Evolutionary conservation across 1,140 invertebrate species (phyloP).

Genomic region (Papilio xuthus): DNA sequence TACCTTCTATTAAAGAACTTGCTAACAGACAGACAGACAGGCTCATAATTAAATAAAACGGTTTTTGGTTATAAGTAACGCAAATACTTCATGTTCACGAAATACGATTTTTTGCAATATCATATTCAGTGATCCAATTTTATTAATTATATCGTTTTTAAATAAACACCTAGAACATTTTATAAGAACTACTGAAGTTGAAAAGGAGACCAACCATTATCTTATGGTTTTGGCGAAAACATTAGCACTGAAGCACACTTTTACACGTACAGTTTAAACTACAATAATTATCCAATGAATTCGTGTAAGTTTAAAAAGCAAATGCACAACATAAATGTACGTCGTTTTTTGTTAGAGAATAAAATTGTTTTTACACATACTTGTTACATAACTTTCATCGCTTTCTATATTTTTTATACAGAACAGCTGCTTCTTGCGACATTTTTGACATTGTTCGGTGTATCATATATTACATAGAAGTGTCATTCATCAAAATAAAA

Average conservation of each 20-base stretch:
- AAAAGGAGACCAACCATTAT: not conserved
- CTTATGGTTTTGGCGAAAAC: not conserved
- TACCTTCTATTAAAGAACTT: too few species aligned
- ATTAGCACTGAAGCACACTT: not conserved
- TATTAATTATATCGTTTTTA: too few species aligned
- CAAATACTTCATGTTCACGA: too few species aligned
- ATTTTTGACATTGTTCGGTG: constrained; percentile 6
- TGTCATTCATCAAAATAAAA: not conserved
- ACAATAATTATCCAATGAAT: too few species aligned
- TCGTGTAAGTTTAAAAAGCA: too few species aligned
- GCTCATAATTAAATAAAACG: too few species aligned
- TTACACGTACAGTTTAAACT: not conserved
- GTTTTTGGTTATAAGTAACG: too few species aligned
- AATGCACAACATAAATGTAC: not conserved
- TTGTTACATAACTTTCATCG: not conserved
- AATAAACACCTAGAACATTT: not conserved
- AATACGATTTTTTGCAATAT: too few species aligned
- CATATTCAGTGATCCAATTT: too few species aligned
- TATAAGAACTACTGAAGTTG: not conserved
- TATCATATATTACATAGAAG: not conserved
- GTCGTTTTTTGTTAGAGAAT: not conserved
- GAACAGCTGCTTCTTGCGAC: not conserved
- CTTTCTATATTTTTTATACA: not conserved
- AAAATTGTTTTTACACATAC: not conserved
- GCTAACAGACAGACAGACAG: too few species aligned